Evolutionary conservation across 2,797 vertebrate species (phyloP).

Genomic region (Heterohyrax brucei): DNA sequence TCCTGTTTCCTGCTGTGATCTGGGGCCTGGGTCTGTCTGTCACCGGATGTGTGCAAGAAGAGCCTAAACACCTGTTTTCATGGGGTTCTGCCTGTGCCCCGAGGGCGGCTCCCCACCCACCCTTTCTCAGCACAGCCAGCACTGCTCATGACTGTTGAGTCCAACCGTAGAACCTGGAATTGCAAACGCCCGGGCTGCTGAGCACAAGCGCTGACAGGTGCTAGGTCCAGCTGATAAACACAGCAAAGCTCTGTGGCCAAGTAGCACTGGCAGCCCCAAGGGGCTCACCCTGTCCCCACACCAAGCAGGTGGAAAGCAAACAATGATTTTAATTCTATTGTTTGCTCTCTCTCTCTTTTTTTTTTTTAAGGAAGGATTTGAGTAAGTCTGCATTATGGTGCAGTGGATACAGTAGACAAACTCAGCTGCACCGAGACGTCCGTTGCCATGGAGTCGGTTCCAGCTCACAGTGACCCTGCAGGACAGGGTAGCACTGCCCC

Average conservation of each 20-base stretch:
- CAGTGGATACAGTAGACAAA: not conserved
- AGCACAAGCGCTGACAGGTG: constrained; percentile 31
- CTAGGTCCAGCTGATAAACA: not conserved
- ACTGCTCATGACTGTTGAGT: constrained; percentile 33
- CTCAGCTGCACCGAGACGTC: not conserved
- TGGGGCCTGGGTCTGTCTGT: constrained; percentile 70
- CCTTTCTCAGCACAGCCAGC: not conserved
- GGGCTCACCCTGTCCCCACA: not conserved
- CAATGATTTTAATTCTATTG: not conserved
- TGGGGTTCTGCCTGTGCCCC: constrained; percentile 85
- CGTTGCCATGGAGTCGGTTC: no score
- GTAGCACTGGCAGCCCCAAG: not conserved
- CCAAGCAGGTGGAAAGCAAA: not conserved
- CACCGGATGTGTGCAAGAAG: constrained; percentile 87
- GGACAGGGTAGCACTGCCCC: no score
- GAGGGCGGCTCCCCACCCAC: constrained; percentile 4
- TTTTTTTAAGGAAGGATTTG: constrained; percentile 68
- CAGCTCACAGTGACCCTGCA: no score
- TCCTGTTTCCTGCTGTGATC: constrained; percentile 78
- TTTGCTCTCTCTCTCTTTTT: constrained; percentile 42
- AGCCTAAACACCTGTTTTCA: constrained; percentile 85
- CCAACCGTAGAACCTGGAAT: constrained; percentile 42
- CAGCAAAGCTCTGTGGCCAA: not conserved
- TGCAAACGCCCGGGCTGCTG: constrained; percentile 59
- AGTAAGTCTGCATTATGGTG: constrained; percentile 44